Conservation (phyloP, 2,797 vertebrate genomes). For the Micrastur ruficollis region DNA sequence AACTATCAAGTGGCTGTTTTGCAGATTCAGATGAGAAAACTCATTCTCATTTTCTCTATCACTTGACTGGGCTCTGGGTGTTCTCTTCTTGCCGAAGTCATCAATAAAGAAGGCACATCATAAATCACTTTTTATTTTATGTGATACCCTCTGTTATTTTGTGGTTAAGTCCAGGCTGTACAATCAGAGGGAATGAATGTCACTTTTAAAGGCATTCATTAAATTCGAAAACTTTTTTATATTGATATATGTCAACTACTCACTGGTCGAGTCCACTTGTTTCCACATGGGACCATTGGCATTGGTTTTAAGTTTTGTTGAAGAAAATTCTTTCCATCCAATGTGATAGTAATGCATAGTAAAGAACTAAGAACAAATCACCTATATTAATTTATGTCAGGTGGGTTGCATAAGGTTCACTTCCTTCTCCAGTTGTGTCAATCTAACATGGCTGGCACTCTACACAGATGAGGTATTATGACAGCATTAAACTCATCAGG, state of each 20-base stretch:
- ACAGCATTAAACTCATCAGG: background rate
- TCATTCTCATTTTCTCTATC: background rate
- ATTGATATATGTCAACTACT: background rate
- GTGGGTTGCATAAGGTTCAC: background rate
- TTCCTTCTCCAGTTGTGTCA: background rate
- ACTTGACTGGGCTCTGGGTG: background rate
- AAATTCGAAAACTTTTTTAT: background rate
- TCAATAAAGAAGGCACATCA: background rate
- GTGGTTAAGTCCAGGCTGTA: background rate
- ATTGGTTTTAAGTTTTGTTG: background rate
- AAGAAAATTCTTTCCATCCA: background rate
- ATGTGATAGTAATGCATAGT: background rate
- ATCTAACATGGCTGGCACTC: background rate
- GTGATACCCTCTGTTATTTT: background rate
- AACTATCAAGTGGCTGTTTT: background rate
- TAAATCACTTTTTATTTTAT: background rate
- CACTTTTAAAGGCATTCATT: background rate
- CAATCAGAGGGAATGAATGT: background rate
- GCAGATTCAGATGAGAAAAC: background rate
- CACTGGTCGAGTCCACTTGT: background rate
- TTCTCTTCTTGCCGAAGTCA: background rate
- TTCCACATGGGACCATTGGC: background rate
- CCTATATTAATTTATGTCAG: background rate
- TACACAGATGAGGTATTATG: background rate
- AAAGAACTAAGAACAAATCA: background rate